Base-by-base conservation (phyloP, 2,113 vertebrate genomes). In the Suricata suricatta region DNA sequence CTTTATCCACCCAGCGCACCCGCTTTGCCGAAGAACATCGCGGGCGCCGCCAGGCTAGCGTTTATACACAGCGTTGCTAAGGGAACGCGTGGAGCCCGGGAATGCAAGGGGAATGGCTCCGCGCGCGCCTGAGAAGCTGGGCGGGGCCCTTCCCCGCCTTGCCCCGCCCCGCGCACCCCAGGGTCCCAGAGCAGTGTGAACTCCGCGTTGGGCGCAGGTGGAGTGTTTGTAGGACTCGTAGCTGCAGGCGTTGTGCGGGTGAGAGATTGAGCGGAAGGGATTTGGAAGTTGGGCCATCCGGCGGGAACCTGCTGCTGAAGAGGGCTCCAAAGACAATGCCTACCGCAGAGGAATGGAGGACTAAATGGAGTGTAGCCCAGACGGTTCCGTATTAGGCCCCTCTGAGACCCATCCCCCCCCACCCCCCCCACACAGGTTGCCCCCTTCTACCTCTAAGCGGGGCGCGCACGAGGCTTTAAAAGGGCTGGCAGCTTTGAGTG, bases 51-150 rank as follows among this genome's bases (percentile, higher is more conserved):
- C 14, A 1, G 14, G 3, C 50, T 5, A 4, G 79, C 41, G 5
- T 4, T 35, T 68, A 94, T 89, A 72, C 96, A 90, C 90, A 1
- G 15, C 3, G 97, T 94, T 96, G 92, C 83, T 80, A 89, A 90
- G 94, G 95, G 29, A 95, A 98, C 84, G 1, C 6, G 41, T 80
- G 84, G 5, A 0, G 1, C 6, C 6, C 25, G 21, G 0, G 0
- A 13, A 74, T 41, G 6, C 7, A 4, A 15, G 8, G 19, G 17
- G 14, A 3, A n/a, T 0, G 54, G 64, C 38, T 17, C 15, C 0
- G 4, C 52, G 52, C 1, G 92, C 69, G 85, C 64, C 77, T 50
- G 88, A 52, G 90, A 88, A 7, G 74, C 1, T 31, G 25, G 25
- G 31, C 25, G 3, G 54, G 38, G 17, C 13, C 50, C 50, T 50